These are phyloP conservation scores for Cebidichthys violaceus DNA, from an alignment of 2,113 vertebrate species.

Conservation along the genomic window DNA sequence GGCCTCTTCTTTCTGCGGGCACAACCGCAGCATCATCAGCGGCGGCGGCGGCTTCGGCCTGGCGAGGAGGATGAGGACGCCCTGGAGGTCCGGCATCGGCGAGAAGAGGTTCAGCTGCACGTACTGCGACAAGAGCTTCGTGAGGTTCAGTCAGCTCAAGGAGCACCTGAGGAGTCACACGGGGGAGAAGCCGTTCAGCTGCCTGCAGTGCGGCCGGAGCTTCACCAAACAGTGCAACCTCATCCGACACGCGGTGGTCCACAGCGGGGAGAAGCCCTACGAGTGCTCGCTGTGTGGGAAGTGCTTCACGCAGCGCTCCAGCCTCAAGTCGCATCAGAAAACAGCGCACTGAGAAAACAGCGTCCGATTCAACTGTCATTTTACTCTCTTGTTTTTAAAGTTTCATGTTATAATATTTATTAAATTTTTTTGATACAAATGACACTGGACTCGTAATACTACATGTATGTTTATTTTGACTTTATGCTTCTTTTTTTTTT, in stretches of 20 bases:
- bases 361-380: too few relatives aligned
- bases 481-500: not conserved
- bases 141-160: conserved; percentile 77
- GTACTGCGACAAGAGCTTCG: conserved; percentile 77
- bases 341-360: conserved; percentile 65
- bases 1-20: not conserved
- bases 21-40: not conserved
- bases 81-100: conserved; percentile 57
- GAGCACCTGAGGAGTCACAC: conserved; percentile 83
- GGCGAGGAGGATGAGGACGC: conserved; percentile 61
- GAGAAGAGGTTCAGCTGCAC: conserved; percentile 79
- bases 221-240: conserved; percentile 84
- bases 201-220: conserved; percentile 76
- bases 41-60: conserved; percentile 36
- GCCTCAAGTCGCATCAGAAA: conserved; percentile 80
- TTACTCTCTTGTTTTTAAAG: too few relatives aligned
- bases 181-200: conserved; percentile 81
- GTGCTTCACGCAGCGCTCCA: conserved; percentile 81
- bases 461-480: not conserved
- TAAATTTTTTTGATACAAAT: not conserved
- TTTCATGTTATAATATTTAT: too few relatives aligned
- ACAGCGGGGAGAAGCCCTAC: conserved; percentile 79
- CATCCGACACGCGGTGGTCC: conserved; percentile 78
- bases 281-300: conserved; percentile 77
- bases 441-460: not conserved